These are phyloP conservation scores for Echinometra lucunter DNA, from an alignment of 53 echinoderm and acorn worm genomes.

Conservation along the genomic window DNA sequence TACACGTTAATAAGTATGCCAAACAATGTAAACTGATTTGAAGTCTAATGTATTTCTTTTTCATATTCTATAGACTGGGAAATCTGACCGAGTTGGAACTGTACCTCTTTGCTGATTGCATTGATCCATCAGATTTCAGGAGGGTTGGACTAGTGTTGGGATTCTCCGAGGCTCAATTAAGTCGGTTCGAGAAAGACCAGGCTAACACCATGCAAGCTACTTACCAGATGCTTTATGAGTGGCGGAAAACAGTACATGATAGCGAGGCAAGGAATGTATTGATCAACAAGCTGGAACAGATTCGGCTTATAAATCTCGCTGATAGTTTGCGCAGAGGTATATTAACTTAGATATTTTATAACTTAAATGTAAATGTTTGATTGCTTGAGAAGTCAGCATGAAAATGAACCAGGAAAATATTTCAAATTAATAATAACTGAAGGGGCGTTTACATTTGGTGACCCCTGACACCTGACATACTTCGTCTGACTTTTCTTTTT, in stretches of 20 bases:
- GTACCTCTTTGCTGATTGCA: background rate
- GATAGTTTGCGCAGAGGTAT: background rate
- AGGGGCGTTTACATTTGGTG: no score
- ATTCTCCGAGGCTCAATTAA: background rate
- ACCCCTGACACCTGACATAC: no score
- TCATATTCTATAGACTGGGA: background rate
- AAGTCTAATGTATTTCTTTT: background rate
- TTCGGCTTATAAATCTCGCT: background rate
- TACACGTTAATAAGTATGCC: no score
- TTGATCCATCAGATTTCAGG: conserved; percentile 20
- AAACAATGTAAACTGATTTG: no score
- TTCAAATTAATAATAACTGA: no score
- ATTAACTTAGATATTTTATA: no score
- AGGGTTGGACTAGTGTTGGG: conserved; percentile 15
- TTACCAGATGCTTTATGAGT: conserved; percentile 5
- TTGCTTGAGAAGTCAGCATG: no score
- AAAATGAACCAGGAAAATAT: no score
- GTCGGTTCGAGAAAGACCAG: background rate
- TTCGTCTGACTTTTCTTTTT: no score
- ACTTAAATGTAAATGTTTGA: no score
- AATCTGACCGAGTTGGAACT: background rate
- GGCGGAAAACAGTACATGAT: background rate
- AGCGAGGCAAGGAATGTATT: background rate
- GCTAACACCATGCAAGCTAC: background rate
- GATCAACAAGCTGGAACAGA: background rate